Conservation (phyloP, 2,888 invertebrate species). For the Venustoraphidia nigricollis region DNA sequence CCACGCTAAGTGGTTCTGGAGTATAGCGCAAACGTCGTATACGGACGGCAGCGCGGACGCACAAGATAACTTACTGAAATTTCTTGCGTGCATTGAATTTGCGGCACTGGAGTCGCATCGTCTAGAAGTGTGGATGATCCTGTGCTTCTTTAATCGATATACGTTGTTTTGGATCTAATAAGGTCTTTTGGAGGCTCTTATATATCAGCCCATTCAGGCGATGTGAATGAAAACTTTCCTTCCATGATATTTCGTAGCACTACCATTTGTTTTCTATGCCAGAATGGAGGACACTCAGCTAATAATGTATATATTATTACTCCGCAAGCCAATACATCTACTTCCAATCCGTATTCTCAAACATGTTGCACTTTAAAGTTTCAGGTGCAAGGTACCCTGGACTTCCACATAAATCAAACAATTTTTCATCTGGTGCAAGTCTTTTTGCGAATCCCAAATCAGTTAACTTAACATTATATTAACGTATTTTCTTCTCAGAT, state of each 20-base stretch:
- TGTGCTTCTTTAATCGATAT: constrained; percentile 74
- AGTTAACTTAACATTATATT: constrained; percentile 93
- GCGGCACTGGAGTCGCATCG: constrained; percentile 63
- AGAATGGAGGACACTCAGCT: constrained; percentile 98
- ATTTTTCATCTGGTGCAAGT: constrained; percentile 56
- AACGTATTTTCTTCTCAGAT: constrained; percentile 95
- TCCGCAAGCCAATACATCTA: constrained; percentile 98
- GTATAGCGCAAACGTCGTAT: constrained; percentile 72
- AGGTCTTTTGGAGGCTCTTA: constrained; percentile 88
- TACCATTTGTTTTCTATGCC: constrained; percentile 98
- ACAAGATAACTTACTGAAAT: constrained; percentile 67
- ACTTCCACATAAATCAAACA: constrained; percentile 84
- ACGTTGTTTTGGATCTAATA: constrained; percentile 76
- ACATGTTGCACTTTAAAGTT: constrained; percentile 86
- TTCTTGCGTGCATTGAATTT: constrained; percentile 72
- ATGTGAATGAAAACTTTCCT: constrained; percentile 89
- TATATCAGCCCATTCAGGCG: constrained; percentile 96
- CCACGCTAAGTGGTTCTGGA: constrained; percentile 67
- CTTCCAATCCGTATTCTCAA: constrained; percentile 82
- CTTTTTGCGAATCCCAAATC: constrained; percentile 96
- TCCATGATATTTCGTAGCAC: constrained; percentile 99
- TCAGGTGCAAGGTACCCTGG: constrained; percentile 94
- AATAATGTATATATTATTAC: constrained; percentile 97
- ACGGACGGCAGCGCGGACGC: constrained; percentile 74
- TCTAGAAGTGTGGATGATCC: constrained; percentile 87